A percentile compares a stretch with the other conserved stretches of the same genome.
phyloP scores from a whole-genome alignment of 2,797 vertebrate genomes.

The Lemur catta region DNA sequence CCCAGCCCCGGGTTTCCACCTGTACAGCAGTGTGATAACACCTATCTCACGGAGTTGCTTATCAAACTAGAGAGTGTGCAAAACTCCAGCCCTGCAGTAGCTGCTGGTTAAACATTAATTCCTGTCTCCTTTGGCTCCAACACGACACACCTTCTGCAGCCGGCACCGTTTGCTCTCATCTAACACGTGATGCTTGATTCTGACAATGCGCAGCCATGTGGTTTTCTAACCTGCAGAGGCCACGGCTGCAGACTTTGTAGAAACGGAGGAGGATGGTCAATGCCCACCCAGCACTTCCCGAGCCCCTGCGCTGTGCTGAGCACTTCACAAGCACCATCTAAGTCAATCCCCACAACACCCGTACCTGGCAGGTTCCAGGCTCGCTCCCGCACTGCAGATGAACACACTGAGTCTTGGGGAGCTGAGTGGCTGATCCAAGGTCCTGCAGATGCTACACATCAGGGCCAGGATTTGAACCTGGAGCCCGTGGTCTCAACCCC shows the following conservation, averaged over 20 bases:
- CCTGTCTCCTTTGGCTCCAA: neutral
- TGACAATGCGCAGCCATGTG: neutral
- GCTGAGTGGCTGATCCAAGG: neutral
- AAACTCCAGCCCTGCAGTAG: neutral
- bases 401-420: too few species aligned
- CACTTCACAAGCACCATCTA: neutral
- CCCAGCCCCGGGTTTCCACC: neutral
- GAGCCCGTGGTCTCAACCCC: neutral
- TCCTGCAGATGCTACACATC: rapidly evolving
- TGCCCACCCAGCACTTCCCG: rapidly evolving
- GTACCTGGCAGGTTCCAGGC: neutral
- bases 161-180: neutral
- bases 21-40: neutral
- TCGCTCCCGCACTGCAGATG: neutral
- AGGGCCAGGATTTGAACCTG: neutral
- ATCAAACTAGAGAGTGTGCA: rapidly evolving
- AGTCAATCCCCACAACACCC: neutral
- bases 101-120: neutral
- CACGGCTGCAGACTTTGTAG: neutral
- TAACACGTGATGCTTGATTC: too few species aligned
- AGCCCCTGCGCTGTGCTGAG: neutral
- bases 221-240: neutral
- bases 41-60: neutral
- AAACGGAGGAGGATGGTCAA: neutral
- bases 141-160: neutral